These are phyloP conservation scores for Psilopogon haemacephalus DNA, from an alignment of 2,113 vertebrate genomes.

Conservation along the genomic window DNA sequence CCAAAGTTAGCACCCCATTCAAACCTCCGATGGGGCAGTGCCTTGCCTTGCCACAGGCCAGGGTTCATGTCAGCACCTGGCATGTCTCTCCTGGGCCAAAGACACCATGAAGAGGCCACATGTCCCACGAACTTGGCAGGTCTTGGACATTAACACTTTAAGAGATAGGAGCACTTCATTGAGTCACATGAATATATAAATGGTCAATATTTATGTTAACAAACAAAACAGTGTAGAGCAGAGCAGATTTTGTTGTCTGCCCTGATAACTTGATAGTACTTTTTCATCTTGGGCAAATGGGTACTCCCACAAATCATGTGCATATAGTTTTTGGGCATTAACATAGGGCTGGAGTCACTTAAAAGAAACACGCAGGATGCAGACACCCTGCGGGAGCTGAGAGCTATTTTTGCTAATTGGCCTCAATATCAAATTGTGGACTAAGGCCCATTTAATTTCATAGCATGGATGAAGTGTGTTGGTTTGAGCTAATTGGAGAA, in stretches of 20 bases:
- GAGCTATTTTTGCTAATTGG: neutral
- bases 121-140: fast-evolving
- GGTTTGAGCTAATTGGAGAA: too few relatives aligned
- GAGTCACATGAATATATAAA: fast-evolving
- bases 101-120: fast-evolving
- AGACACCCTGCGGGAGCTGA: fast-evolving
- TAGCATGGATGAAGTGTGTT: neutral
- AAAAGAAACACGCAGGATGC: neutral
- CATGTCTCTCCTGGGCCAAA: neutral
- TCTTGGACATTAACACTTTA: neutral
- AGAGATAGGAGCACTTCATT: neutral
- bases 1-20: too few relatives aligned
- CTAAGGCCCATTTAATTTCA: neutral
- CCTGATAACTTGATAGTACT: fast-evolving
- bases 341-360: neutral
- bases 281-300: fast-evolving
- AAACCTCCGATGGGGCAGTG: too few relatives aligned
- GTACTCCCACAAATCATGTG: fast-evolving
- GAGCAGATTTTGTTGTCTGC: neutral
- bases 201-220: neutral
- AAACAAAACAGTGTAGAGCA: neutral
- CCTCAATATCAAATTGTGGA: fast-evolving
- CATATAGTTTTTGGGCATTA: fast-evolving
- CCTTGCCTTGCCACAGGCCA: too few relatives aligned
- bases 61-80: fast-evolving